Conservation (phyloP, 1,140 invertebrate species). For the Calliphora vicina region DNA sequence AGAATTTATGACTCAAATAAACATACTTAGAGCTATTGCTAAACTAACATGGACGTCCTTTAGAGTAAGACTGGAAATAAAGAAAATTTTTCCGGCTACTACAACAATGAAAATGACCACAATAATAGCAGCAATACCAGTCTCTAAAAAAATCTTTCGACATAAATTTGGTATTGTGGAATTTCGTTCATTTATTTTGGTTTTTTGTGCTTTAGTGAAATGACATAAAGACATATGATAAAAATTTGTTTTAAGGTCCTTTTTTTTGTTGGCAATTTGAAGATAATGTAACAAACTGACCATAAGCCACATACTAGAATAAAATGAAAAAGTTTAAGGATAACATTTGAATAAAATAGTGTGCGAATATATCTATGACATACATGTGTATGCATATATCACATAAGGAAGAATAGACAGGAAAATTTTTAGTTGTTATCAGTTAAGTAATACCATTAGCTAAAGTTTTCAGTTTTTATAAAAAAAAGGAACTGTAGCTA, state of each 20-base stretch:
- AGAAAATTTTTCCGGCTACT: neutral
- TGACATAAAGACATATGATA: neutral
- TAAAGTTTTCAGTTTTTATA: too few relatives aligned
- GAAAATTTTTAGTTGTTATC: too few relatives aligned
- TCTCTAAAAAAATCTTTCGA: neutral
- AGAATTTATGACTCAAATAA: too few relatives aligned
- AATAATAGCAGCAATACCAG: neutral
- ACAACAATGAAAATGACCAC: neutral
- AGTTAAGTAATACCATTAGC: too few relatives aligned
- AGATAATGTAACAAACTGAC: constrained; percentile 23
- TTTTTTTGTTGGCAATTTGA: neutral
- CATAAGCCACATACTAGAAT: neutral
- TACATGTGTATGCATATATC: too few relatives aligned
- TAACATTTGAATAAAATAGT: too few relatives aligned
- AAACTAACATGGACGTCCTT: too few relatives aligned
- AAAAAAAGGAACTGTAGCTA: too few relatives aligned
- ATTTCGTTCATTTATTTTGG: neutral
- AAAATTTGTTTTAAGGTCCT: constrained; percentile 26
- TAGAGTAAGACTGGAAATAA: neutral
- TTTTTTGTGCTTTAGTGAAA: constrained; percentile 19
- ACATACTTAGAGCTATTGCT: too few relatives aligned
- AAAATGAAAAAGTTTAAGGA: too few relatives aligned
- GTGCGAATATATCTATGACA: too few relatives aligned
- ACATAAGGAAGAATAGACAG: too few relatives aligned
- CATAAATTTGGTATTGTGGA: constrained; percentile 25